Evolutionary conservation across 2,113 vertebrate species (phyloP), one percentile per base, ranked within the genome.

Genomic region (Perca fluviatilis): DNA sequence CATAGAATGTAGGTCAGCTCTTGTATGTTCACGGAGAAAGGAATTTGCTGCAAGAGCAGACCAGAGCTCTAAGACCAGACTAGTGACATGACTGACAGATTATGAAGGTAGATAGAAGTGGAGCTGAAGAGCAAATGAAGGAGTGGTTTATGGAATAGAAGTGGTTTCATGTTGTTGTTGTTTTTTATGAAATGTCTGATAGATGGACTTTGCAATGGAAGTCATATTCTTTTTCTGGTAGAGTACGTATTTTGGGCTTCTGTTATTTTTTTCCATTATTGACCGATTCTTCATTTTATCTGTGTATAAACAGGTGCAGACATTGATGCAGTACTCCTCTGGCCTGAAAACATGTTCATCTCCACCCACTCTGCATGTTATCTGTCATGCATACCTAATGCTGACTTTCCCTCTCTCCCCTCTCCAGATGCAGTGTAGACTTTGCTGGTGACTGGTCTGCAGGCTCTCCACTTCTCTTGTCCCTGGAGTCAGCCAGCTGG

Each of bases 351-450:
- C 30, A 67, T 54, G 61, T 60, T 49, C 60, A 50, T 79, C 64
- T 64, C 14, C 57, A 70, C 70, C 58, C 66, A 43, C 67, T 82
- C 25, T 46, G 78, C 51, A 54, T 87, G 79, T 84, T 74, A 57
- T 80, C 68, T 49, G 47, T 79, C 83, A 86, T 83, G 84, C 84
- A 88, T 86, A 85, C 68, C 50, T 86, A 90, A 92, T 84, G 36
- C 23, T 79, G 57, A 80, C 72, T 86, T 87, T 70, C 25, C 27
- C 33, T 62, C 76, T 67, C 56, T 70, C 76, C 79, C 40, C 79
- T 67, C 65, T 89, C 46, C 92, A 99, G 98, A 97, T 98, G 97
- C 97, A 97, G 97, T 97, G 97, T 97, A 95, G 90, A 90, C 92
- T 94, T 88, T 67, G 87, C 90, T 96, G 91, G 95, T 99, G 97